Percentiles rank a stretch among this genome's conserved stretches.
These are phyloP conservation scores for Leptarthrus brevirostris DNA, from an alignment of 2,888 invertebrate species.

Conservation along the genomic window DNA sequence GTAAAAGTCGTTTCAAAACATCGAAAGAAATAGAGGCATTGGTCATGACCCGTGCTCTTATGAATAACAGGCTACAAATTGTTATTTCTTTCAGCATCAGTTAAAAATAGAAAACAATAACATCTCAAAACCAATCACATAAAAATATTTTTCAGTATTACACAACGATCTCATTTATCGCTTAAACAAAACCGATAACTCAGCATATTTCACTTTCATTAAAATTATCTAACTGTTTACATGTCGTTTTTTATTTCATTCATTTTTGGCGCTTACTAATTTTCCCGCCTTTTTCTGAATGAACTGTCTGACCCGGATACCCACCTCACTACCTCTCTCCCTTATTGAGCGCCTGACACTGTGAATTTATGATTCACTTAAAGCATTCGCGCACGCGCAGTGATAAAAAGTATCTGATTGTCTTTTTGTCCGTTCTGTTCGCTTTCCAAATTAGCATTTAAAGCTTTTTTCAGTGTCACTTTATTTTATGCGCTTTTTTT, in stretches of 20 bases:
- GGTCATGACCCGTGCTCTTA: too few species aligned
- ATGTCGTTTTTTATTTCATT: constrained; percentile 25
- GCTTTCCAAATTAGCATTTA: constrained; percentile 20
- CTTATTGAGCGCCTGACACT: too few species aligned
- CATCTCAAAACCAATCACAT: too few species aligned
- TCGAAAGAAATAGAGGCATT: too few species aligned
- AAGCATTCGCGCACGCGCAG: constrained; percentile 42
- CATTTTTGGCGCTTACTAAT: constrained; percentile 38
- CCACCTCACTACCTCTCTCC: constrained; percentile 31
- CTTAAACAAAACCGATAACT: constrained; percentile 1
- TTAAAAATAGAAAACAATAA: too few species aligned
- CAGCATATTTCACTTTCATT: constrained; percentile 20
- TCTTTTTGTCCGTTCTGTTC: constrained; percentile 4
- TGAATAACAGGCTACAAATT: too few species aligned
- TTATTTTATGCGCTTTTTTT: constrained; percentile 10
- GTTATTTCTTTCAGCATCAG: too few species aligned
- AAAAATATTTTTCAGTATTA: too few species aligned
- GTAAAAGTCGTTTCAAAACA: too few species aligned
- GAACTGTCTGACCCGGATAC: constrained; percentile 39
- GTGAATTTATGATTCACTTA: constrained; percentile 30
- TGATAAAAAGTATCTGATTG: background rate
- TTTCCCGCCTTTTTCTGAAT: constrained; percentile 38
- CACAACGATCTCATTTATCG: too few species aligned
- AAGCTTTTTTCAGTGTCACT: constrained; percentile 33
- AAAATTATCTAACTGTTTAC: constrained; percentile 40